Evolutionary conservation across 2,113 vertebrate genomes (phyloP).

Genomic region (Girardinichthys multiradiatus): DNA sequence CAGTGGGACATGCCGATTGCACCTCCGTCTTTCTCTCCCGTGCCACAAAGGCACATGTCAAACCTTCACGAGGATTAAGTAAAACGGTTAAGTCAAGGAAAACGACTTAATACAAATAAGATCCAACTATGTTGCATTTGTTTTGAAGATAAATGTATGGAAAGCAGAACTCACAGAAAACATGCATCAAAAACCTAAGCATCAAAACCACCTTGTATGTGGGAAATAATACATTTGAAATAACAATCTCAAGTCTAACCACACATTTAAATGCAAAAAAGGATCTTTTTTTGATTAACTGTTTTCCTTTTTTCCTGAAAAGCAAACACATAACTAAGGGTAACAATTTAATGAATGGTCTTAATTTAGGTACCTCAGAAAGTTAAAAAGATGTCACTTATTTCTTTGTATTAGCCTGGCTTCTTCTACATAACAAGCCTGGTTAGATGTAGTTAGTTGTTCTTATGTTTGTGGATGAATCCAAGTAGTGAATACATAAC

Average conservation of each 20-base stretch:
- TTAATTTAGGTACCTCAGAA: background rate
- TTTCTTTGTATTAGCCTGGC: background rate
- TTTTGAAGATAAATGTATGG: too few species aligned
- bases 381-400: too few species aligned
- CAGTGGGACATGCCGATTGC: conserved; percentile 72
- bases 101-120: background rate
- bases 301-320: background rate
- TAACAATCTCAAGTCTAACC: too few species aligned
- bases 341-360: too few species aligned
- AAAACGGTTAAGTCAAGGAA: conserved; percentile 8
- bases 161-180: too few species aligned
- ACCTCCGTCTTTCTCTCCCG: conserved; percentile 20
- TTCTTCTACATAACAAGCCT: background rate
- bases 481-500: background rate
- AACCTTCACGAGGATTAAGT: conserved; percentile 33
- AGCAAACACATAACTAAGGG: background rate
- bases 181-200: too few species aligned
- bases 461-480: background rate
- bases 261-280: background rate
- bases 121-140: background rate
- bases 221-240: too few species aligned
- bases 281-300: background rate
- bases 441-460: background rate
- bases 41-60: conserved; percentile 43
- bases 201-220: too few species aligned